phyloP scores from a whole-genome alignment of 2,113 vertebrate species.

The Platichthys stellatus region DNA sequence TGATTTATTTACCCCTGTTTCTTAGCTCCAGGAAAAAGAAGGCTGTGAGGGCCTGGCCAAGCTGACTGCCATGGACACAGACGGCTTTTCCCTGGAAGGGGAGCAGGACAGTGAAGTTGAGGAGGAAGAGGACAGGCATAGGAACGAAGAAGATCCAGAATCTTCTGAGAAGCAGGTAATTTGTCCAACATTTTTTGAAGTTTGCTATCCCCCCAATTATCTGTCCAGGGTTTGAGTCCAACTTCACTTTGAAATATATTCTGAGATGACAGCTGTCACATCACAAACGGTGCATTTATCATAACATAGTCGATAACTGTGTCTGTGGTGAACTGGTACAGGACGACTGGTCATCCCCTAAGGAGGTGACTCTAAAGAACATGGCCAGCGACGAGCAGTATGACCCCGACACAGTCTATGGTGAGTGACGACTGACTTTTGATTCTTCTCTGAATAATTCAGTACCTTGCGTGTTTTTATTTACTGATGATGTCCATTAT shows the following conservation, averaged over 20 bases:
- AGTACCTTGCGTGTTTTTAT: not conserved
- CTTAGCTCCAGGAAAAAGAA: conserved; percentile 72
- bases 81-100: conserved; percentile 86
- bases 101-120: conserved; percentile 66
- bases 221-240: not conserved
- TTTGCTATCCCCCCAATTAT: not conserved
- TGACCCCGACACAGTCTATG: conserved; percentile 86
- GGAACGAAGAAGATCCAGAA: conserved; percentile 71
- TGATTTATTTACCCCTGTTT: not conserved
- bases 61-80: conserved; percentile 86
- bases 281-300: not conserved
- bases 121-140: conserved; percentile 55
- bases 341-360: conserved; percentile 66
- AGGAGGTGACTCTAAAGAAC: conserved; percentile 76
- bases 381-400: conserved; percentile 76
- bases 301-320: conserved; percentile 1
- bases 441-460: not conserved
- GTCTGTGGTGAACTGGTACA: conserved; percentile 32
- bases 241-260: not conserved
- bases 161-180: conserved; percentile 62
- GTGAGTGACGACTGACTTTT: conserved; percentile 75
- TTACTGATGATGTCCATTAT: not conserved
- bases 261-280: not conserved
- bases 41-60: conserved; percentile 86
- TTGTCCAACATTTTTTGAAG: not conserved